phyloP scores from a whole-genome alignment of 2,888 invertebrate genomes.

The Alloplasta piceator region DNA sequence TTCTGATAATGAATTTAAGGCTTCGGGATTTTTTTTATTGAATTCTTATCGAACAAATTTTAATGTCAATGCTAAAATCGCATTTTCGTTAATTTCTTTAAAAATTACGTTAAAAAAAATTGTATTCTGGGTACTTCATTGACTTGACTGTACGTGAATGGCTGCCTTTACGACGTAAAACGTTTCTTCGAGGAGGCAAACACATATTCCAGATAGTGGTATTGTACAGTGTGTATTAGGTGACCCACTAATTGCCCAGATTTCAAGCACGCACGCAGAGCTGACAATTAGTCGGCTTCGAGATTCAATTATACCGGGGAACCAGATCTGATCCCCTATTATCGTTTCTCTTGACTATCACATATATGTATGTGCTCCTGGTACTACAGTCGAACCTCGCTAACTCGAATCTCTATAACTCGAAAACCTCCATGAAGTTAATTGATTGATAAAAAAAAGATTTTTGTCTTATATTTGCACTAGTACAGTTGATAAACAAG shows the following conservation, averaged over 20 bases:
- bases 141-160: too few species aligned
- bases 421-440: slow-evolving; percentile 41
- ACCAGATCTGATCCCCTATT: slow-evolving; percentile 61
- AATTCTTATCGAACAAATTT: too few species aligned
- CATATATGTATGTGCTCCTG: slow-evolving; percentile 41
- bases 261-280: slow-evolving; percentile 63
- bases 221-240: slow-evolving; percentile 32
- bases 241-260: slow-evolving; percentile 57
- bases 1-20: too few species aligned
- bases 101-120: too few species aligned
- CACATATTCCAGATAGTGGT: too few species aligned
- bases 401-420: slow-evolving; percentile 20
- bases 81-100: too few species aligned
- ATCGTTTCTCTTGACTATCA: slow-evolving; percentile 47
- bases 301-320: slow-evolving; percentile 72
- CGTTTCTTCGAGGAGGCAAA: too few species aligned
- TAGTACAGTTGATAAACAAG: not conserved
- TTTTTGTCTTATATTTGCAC: not conserved
- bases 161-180: too few species aligned
- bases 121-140: too few species aligned
- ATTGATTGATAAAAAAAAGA: too few species aligned
- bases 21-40: too few species aligned
- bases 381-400: slow-evolving; percentile 27
- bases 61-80: too few species aligned
- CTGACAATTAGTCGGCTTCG: slow-evolving; percentile 76